Base-by-base conservation (phyloP, 1,140 invertebrate species). In the Epicauta chinensis region DNA sequence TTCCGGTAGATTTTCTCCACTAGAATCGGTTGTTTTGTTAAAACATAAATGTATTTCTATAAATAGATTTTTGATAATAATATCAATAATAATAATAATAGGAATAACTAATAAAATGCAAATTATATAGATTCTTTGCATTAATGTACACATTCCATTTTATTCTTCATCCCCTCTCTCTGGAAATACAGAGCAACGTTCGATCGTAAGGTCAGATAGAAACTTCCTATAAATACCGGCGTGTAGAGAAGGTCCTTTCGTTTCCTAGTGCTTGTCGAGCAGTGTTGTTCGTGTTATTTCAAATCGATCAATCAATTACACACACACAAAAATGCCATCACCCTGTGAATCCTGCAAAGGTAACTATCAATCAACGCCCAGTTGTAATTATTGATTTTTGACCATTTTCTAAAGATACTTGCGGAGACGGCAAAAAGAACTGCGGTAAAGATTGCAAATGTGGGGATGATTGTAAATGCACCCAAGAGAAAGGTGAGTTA, bases 361-460 rank as follows among this genome's bases (percentile, higher is more conserved):
- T 62, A 48, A 52, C 6, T 2, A 34, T 16, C 15, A 30, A 14
- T 32, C 42, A 17, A 45, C 30, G 4, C 31, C 16, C 7, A 16
- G 14, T 40, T 40, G 15, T 0, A 16, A 11, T 29, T 34, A 17
- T 46, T 17, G 44, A 17, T 3, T 13, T 34, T 35, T 15, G 32
- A 17, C 17, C 11, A 10, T 38, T 23, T 14, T 14, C 10, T 62
- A 11, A 36, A 65, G 61, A 63, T 10, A 62, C 61, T 29, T 65
- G 63, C 48, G 45, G 44, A 11, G 59, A 63, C 34, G 56, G 59
- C 11, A 56, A 64, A 35, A 45, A 49, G 35, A 61, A 63, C 30
- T 69, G 67, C 48, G 60, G 60, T 2, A 46, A 45, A 10, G 62
- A 61, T 23, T 70, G 66, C 61, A 70, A 64, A 48, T 67, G 66